phyloP scores from a whole-genome alignment of 1,140 invertebrate genomes.

The Drepana arcuata region DNA sequence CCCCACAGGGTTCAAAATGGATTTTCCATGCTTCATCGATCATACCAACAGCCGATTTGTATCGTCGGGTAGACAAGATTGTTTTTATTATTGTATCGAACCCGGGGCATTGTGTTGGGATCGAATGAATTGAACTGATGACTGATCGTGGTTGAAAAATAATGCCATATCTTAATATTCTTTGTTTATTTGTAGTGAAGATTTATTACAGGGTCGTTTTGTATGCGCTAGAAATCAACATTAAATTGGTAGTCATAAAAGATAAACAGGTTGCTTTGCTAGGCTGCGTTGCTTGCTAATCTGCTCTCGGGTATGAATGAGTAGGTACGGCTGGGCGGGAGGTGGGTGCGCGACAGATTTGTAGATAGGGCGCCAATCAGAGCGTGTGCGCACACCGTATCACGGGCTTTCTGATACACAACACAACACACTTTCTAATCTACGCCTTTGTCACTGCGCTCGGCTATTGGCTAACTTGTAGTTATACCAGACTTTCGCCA shows the following conservation, averaged over 20 bases:
- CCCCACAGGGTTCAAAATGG: too few relatives aligned
- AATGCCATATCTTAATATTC: too few relatives aligned
- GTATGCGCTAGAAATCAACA: too few relatives aligned
- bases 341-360: conserved; percentile 49
- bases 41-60: conserved; percentile 16
- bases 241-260: too few relatives aligned
- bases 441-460: conserved; percentile 62
- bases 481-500: conserved; percentile 61
- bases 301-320: too few relatives aligned
- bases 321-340: conserved; percentile 7
- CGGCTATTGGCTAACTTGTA: conserved; percentile 58
- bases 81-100: too few relatives aligned
- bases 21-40: conserved; percentile 24
- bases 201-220: too few relatives aligned
- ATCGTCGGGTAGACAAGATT: too few relatives aligned
- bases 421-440: conserved; percentile 69
- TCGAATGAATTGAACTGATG: neutral
- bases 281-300: too few relatives aligned
- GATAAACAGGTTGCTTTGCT: too few relatives aligned
- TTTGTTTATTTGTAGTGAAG: too few relatives aligned
- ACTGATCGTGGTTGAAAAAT: too few relatives aligned
- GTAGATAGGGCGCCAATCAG: conserved; percentile 65
- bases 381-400: conserved; percentile 53
- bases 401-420: conserved; percentile 57
- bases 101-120: neutral